Evolutionary conservation across 2,113 vertebrate genomes (phyloP).

Genomic region (Phalacrocorax carbo): DNA sequence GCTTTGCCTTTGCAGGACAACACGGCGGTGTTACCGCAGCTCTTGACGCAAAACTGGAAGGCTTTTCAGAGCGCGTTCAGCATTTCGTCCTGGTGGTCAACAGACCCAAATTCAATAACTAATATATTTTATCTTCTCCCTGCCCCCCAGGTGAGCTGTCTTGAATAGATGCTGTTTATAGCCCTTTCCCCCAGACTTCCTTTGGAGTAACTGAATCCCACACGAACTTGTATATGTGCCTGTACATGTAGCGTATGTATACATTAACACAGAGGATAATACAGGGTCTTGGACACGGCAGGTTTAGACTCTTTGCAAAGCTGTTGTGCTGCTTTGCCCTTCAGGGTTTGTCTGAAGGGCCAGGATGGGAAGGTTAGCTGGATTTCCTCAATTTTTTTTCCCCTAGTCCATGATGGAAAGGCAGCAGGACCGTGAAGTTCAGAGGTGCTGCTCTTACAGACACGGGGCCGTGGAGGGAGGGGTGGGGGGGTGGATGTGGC

Average conservation of each 20-base stretch:
- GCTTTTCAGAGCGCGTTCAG: not conserved
- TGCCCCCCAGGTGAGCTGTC: not conserved
- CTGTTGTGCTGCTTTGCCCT: not conserved
- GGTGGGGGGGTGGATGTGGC: accelerated
- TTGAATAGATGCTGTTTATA: not conserved
- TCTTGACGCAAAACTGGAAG: not conserved
- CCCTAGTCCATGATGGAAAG: not conserved
- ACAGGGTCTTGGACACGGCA: not conserved
- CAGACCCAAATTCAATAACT: not conserved
- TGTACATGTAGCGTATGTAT: not conserved
- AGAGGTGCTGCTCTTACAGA: not conserved
- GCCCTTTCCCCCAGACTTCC: not conserved
- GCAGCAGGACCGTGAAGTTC: not conserved
- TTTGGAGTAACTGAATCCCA: not conserved
- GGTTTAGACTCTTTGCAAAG: not conserved
- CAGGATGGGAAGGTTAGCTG: not conserved
- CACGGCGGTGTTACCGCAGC: accelerated
- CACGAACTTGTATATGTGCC: not conserved
- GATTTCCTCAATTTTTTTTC: not conserved
- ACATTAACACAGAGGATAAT: not conserved
- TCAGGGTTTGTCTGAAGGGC: not conserved
- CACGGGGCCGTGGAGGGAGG: not conserved
- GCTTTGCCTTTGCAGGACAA: not conserved
- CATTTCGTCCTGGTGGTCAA: not conserved
- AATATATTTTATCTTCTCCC: not conserved